A percentile compares a stretch with the other conserved stretches of the same genome.
phyloP scores from a whole-genome alignment of 2,888 invertebrate genomes.

The Cheilosia impressa region DNA sequence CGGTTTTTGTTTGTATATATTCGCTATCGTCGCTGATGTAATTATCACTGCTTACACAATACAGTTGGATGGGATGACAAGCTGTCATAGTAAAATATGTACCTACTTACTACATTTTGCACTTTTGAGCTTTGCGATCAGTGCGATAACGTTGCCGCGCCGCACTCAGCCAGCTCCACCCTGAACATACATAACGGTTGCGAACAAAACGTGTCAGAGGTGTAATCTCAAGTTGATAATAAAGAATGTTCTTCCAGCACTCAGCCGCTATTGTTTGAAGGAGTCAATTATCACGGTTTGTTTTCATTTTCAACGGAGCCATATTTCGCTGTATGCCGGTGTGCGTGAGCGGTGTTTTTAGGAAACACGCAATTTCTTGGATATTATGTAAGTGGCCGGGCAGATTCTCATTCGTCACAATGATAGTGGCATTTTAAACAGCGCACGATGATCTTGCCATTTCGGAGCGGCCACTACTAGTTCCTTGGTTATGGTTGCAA shows the following conservation, averaged over 20 bases:
- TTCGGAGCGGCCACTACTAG: background rate
- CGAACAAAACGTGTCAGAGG: constrained; percentile 29
- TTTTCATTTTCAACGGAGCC: constrained; percentile 27
- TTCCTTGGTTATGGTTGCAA: background rate
- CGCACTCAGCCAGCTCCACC: too few relatives aligned
- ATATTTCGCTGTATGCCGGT: background rate
- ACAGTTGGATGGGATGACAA: constrained; percentile 28
- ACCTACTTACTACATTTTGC: constrained; percentile 5
- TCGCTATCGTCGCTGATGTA: constrained; percentile 53
- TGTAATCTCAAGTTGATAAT: constrained; percentile 29
- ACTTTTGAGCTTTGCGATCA: constrained; percentile 51
- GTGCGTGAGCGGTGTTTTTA: background rate
- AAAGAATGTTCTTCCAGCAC: constrained; percentile 9
- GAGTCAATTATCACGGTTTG: constrained; percentile 28
- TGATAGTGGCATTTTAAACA: background rate
- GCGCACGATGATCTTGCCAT: constrained; percentile 7
- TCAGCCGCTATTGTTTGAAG: background rate
- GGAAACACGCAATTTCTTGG: constrained; percentile 38
- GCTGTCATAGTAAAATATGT: constrained; percentile 1
- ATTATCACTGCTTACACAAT: constrained; percentile 67
- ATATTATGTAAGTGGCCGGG: constrained; percentile 30
- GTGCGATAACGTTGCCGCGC: constrained; percentile 16
- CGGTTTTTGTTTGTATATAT: constrained; percentile 52
- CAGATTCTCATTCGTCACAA: constrained; percentile 31
- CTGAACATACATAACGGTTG: background rate